Evolutionary conservation across 2,113 vertebrate genomes (phyloP), one percentile per base, ranked within the genome.

Genomic region (Hyaena hyaena): DNA sequence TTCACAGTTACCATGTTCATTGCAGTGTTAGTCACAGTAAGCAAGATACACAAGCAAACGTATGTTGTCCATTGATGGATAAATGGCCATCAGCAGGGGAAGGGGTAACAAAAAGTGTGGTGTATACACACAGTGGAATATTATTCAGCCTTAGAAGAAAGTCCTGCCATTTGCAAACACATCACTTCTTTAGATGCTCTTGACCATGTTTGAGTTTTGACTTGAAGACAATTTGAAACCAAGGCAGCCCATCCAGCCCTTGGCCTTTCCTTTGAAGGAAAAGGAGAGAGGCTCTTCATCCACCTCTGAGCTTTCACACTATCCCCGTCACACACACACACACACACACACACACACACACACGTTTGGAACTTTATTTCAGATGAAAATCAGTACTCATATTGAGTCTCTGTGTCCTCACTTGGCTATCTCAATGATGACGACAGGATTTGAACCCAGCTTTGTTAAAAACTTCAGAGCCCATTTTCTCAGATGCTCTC

Each of bases 101-200:
- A 5, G 0, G 10, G 77, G 24, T 65, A 21, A n/a, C 4, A 45
- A 1, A 35, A 61, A n/a, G 43, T 0, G 26, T 31, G 31, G 55
- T 12, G 0, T 5, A 3, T 23, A 4, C 5, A 2, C 2, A 1
- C 16, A 4, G 0, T 61, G 4, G 16, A 3, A 31, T 16, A 15
- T 28, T 15, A 3, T 5, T 50, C 12, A 12, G 17, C 63, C 63
- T 91, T 39, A n/a, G 55, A 24, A 31, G 28, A 33, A 66, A 77
- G 3, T 31, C 61, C 48, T 10, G 5, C 7, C 23, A 1, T 28
- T 43, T 35, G 11, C 48, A 21, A 2, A n/a, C 35, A 35, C 12
- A n/a, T 9, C 24, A 35, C 35, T 48, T 23, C 48, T 48, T 69
- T 33, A 26, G 28, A 45, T 9, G 14, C 14, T 71, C 63, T 53